Conservation (phyloP, 2,888 invertebrate species). For the Drosophila falleni region DNA sequence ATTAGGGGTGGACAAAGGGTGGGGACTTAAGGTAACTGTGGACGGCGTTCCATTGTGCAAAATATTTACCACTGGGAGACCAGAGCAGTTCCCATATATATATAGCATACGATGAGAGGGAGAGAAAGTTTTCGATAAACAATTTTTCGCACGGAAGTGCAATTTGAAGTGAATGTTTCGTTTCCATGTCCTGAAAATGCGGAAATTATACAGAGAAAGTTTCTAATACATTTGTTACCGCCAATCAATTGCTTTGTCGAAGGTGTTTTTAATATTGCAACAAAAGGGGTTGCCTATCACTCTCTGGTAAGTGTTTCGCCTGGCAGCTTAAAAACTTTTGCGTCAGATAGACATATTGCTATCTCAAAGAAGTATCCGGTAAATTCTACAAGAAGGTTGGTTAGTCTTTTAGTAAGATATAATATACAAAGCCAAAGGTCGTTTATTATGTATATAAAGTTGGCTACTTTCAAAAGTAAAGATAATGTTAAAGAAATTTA, state of each 20-base stretch:
- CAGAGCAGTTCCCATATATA: conserved; percentile 1
- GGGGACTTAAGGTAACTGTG: conserved; percentile 12
- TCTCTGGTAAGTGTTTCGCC: not conserved
- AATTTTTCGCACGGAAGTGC: conserved; percentile 82
- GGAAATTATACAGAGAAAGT: conserved; percentile 77
- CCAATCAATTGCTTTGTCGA: conserved; percentile 65
- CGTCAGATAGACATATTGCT: conserved; percentile 53
- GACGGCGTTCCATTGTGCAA: conserved; percentile 65
- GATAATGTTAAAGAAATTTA: not conserved
- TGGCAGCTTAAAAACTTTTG: conserved; percentile 41
- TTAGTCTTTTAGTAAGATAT: not conserved
- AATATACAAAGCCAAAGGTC: not conserved
- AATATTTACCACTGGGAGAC: conserved; percentile 37
- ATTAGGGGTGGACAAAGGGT: too few relatives aligned
- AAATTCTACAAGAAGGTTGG: not conserved
- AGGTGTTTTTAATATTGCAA: conserved; percentile 28
- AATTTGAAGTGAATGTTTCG: conserved; percentile 74
- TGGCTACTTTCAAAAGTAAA: too few relatives aligned
- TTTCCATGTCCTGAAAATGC: conserved; percentile 66
- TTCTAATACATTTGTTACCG: conserved; percentile 78
- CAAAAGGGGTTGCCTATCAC: conserved; percentile 14
- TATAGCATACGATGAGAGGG: not conserved
- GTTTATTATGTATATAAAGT: too few relatives aligned
- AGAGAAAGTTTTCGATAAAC: conserved; percentile 75
- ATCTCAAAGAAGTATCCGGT: conserved; percentile 13